A percentile compares a stretch with the other conserved stretches of the same genome.
phyloP scores from a whole-genome alignment of 2,113 vertebrate genomes.

The Myanophis thanlyinensis region DNA sequence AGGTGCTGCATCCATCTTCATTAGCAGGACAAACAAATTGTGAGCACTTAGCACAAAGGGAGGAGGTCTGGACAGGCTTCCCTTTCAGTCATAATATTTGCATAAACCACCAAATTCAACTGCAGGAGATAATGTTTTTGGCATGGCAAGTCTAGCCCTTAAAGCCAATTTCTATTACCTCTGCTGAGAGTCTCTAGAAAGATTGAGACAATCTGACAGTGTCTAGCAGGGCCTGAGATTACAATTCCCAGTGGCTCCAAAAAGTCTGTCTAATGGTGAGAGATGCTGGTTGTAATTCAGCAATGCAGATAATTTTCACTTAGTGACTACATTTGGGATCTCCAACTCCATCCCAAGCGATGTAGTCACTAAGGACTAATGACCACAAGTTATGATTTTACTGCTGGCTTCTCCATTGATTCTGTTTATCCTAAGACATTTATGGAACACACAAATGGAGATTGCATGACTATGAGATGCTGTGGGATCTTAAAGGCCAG shows the following conservation, averaged over 20 bases:
- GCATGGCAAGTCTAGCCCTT: background rate
- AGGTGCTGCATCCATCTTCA: conserved; percentile 6
- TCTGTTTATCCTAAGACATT: background rate
- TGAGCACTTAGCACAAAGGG: background rate
- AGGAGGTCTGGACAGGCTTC: background rate
- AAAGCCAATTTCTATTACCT: background rate
- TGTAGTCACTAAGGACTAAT: background rate
- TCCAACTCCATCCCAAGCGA: background rate
- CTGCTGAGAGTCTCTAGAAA: background rate
- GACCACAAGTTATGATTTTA: background rate
- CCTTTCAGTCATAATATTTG: conserved; percentile 7
- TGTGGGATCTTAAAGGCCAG: background rate
- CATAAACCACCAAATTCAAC: background rate
- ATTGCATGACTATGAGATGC: background rate
- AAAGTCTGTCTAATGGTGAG: background rate
- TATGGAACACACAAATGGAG: background rate
- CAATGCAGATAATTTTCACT: background rate
- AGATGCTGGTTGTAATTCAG: background rate
- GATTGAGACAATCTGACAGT: background rate
- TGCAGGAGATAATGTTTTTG: background rate
- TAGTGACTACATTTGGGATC: background rate
- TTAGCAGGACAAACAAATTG: background rate
- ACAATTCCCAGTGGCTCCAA: background rate
- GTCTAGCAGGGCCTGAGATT: background rate
- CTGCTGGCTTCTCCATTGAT: background rate